Evolutionary conservation across 1,140 invertebrate genomes (phyloP), one percentile per base, ranked within the genome.

Genomic region (Leptopilina clavipes): DNA sequence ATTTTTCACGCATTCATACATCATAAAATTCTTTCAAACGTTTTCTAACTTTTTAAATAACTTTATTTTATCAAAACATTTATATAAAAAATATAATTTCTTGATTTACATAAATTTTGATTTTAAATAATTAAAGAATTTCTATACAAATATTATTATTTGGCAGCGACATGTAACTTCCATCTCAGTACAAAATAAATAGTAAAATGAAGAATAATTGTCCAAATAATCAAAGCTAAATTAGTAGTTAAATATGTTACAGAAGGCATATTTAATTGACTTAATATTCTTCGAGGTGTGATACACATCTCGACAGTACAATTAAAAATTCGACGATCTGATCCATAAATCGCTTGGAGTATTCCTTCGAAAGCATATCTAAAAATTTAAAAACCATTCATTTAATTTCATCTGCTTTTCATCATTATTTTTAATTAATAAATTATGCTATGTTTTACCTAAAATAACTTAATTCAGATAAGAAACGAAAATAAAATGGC

Each of bases 351-450:
- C 1, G 94, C 92, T 79, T 95, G 92, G 31, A 97, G 85, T 0
- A 94, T 90, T 3, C 95, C 94, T 87, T 97, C 95, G 82, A 96
- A 96, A 0, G 93, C 92, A 72, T 96, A 97, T 14, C 89, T 89
- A 22, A 71, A 75, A 54, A 70, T 75, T 59, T 37, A 10, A 70
- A 73, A 37, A 65, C 11, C 52, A 70, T 17, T 72, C 1, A 72
- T 72, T 70, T 40, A 9, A n/a, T 25, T 25, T 9, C 25, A 40
- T 9, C n/a, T 25, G 25, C 10, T n/a, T 74, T 22, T 14, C 3
- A 14, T n/a, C 56, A 14, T 54, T 40, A 65, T 12, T 40, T 22
- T 56, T 8, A 18, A 43, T 78, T 40, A 40, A 8, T 8, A 40
- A 40, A 40, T n/a, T n/a, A n/a, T n/a, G n/a, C n/a, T n/a, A 40